Base-by-base conservation (phyloP, 2,888 invertebrate species). In the Lasioglossum figueresi region DNA sequence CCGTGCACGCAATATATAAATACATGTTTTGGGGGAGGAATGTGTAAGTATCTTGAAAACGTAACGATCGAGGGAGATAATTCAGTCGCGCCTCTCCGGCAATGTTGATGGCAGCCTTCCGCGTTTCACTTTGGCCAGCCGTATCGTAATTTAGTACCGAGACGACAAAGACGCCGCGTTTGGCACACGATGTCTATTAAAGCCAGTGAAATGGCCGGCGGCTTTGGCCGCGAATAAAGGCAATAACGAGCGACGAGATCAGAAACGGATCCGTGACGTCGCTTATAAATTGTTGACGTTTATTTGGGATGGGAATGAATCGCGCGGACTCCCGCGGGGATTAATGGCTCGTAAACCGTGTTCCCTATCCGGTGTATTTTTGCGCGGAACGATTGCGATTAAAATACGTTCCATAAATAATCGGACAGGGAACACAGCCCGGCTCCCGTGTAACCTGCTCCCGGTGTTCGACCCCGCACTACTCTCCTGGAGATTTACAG, bases 201-300 rank as follows among this genome's bases (percentile, higher is more conserved):
- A 77, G 68, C 34, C 68, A 1, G 45, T 48, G 45, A 34, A 76
- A 76, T 77, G 19, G 76, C 37, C n/a, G 37, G 48, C 5, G 27
- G 76, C 48, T 48, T 76, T 45, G 37, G 34, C 34, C 43, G 16
- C 19, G 52, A 16, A 48, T 45, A 77, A 48, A 77, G 76, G 76
- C 48, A 52, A 40, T n/a, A n/a, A 27, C 48, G 48, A 52, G 34
- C 48, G 27, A 4, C 66, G 37, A 66, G 45, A 77, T 68, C 48
- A 27, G 76, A 68, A 48, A 37, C 45, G 68, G 45, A 48, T 68
- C 4, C 63, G 37, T 48, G 63, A 63, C 43, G 43, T 14, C 31
- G 40, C 40, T 16, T 63, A 45, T 40, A 40, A 76, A 76, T 76
- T 45, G 59, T 23, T 48, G 45, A 48, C 76, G 63, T 23, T 76